A percentile compares a stretch with the other conserved stretches of the same genome.
Evolutionary conservation across 2,888 invertebrate genomes (phyloP).

Genomic region (Aplocera efformata): DNA sequence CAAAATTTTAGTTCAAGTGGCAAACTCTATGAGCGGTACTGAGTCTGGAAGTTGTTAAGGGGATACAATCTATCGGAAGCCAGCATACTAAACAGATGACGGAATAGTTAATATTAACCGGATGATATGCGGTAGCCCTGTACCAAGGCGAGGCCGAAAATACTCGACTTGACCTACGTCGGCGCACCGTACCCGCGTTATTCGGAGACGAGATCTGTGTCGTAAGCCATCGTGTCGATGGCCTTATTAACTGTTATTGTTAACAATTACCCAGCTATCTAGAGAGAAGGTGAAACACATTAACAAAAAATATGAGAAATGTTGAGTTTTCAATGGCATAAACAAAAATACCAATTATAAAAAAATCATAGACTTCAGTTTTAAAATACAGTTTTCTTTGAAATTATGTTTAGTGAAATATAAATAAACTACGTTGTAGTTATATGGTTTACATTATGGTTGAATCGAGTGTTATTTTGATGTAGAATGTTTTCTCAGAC

Average conservation of each 20-base stretch:
- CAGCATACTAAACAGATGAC: constrained; percentile 46
- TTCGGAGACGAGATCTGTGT: constrained; percentile 50
- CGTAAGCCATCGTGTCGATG: constrained; percentile 49
- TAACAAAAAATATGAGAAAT: background rate
- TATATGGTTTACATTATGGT: no score
- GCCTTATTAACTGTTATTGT: constrained; percentile 38
- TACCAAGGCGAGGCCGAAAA: constrained; percentile 77
- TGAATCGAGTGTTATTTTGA: no score
- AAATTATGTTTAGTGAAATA: no score
- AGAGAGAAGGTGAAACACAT: constrained; percentile 9
- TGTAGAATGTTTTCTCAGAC: no score
- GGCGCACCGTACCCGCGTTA: constrained; percentile 52
- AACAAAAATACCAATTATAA: background rate
- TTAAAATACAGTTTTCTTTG: no score
- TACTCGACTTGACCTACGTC: constrained; percentile 74
- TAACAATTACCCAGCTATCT: constrained; percentile 10
- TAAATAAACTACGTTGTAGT: no score
- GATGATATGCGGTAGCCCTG: constrained; percentile 74
- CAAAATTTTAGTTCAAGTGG: constrained; percentile 11
- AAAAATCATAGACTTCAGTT: background rate
- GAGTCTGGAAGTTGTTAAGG: constrained; percentile 33
- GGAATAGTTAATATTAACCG: constrained; percentile 73
- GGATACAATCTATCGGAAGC: constrained; percentile 28
- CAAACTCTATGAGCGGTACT: background rate
- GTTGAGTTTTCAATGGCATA: no score